These are phyloP conservation scores for Brachynemurus nebulosus DNA, from an alignment of 2,888 invertebrate species.

Conservation along the genomic window DNA sequence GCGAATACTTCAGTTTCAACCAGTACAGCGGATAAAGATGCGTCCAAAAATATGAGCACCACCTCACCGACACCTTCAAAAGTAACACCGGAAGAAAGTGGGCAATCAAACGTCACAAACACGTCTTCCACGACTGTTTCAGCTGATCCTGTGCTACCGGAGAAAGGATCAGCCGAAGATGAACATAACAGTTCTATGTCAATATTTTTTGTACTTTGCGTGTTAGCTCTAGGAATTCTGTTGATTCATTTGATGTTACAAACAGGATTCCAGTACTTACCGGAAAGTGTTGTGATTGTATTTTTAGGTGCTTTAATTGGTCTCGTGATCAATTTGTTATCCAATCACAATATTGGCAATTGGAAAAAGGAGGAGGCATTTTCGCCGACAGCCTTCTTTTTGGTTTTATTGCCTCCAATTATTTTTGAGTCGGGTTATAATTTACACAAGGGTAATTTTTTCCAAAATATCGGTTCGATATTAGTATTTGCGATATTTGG, in stretches of 20 bases:
- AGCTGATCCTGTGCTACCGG: slow-evolving; percentile 69
- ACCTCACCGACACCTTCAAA: not conserved
- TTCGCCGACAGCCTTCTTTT: slow-evolving; percentile 95
- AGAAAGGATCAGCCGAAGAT: slow-evolving; percentile 83
- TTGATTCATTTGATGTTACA: slow-evolving; percentile 90
- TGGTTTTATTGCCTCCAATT: slow-evolving; percentile 92
- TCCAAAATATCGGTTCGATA: slow-evolving; percentile 98
- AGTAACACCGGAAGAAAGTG: no score
- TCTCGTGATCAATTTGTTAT: slow-evolving; percentile 76
- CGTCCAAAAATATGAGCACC: no score
- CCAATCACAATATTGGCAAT: slow-evolving; percentile 77
- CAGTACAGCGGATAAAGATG: no score
- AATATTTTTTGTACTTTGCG: slow-evolving; percentile 93
- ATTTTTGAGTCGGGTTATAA: slow-evolving; percentile 99
- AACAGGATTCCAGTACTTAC: slow-evolving; percentile 91
- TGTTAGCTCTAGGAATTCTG: slow-evolving; percentile 86
- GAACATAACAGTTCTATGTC: slow-evolving; percentile 95
- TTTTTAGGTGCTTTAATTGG: slow-evolving; percentile 90
- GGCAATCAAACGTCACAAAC: not conserved
- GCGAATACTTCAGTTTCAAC: no score
- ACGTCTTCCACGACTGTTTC: not conserved
- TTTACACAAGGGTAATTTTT: slow-evolving; percentile 92
- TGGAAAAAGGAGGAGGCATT: slow-evolving; percentile 98
- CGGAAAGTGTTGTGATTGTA: slow-evolving; percentile 95
- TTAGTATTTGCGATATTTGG: slow-evolving; percentile 95